These are phyloP conservation scores for Neogobius melanostomus DNA, from an alignment of 2,113 vertebrate genomes.

Conservation along the genomic window DNA sequence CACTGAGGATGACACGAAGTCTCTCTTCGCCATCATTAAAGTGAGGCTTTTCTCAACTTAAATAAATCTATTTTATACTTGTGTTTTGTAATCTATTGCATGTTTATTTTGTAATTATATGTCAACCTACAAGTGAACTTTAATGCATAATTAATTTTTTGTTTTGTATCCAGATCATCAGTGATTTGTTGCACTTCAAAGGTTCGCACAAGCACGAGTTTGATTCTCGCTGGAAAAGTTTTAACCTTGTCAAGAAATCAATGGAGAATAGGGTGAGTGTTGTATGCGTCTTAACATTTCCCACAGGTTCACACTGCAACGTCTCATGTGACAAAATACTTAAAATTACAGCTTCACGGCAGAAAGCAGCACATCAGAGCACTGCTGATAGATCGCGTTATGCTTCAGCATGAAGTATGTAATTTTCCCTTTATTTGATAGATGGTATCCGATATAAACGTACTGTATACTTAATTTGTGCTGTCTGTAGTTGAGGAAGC, in stretches of 20 bases:
- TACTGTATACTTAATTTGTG: constrained; percentile 18
- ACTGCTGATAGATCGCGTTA: constrained; percentile 92
- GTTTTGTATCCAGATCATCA: constrained; percentile 84
- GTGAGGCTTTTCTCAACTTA: constrained; percentile 63
- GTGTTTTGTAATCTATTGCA: not conserved
- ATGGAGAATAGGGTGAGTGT: constrained; percentile 95
- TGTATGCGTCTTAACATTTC: not conserved
- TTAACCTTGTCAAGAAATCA: constrained; percentile 96
- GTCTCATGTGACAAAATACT: not conserved
- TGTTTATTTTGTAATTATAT: not conserved
- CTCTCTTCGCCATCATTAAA: constrained; percentile 97
- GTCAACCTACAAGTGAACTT: not conserved
- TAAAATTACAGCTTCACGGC: constrained; percentile 86
- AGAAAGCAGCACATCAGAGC: constrained; percentile 96
- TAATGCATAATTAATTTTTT: not conserved
- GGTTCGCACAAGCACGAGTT: constrained; percentile 97
- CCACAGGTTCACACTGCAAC: not conserved
- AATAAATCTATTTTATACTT: not conserved
- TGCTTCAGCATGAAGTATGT: constrained; percentile 95
- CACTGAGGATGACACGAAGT: constrained; percentile 97
- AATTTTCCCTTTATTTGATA: not conserved
- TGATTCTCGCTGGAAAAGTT: constrained; percentile 97
- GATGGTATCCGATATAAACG: constrained; percentile 1
- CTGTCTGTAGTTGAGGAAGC: constrained; percentile 82
- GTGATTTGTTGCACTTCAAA: constrained; percentile 92